Conservation (phyloP, 1,140 invertebrate genomes). For the Steinernema khuongi region DNA sequence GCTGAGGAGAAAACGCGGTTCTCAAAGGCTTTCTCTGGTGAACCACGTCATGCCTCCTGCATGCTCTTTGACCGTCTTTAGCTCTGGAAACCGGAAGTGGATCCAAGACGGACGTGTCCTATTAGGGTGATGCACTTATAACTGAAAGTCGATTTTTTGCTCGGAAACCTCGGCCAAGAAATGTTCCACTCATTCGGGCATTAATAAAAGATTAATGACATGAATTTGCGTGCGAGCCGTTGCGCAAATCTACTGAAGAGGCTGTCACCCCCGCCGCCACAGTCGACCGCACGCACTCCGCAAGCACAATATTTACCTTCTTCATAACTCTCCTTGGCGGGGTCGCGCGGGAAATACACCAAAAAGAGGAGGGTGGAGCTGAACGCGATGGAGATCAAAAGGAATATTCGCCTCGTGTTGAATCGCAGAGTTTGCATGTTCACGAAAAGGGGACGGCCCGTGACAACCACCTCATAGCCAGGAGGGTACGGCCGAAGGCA, state of each 20-base stretch:
- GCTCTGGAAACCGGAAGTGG: too few relatives aligned
- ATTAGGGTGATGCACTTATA: too few relatives aligned
- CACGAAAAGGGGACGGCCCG: background rate
- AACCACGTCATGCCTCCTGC: too few relatives aligned
- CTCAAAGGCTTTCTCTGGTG: too few relatives aligned
- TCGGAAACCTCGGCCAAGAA: background rate
- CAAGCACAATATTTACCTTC: conserved; percentile 20
- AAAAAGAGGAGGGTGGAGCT: conserved; percentile 34
- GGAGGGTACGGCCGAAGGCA: background rate
- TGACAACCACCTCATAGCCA: background rate
- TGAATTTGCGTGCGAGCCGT: background rate
- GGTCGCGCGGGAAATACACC: background rate
- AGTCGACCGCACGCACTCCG: background rate
- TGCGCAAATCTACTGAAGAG: background rate
- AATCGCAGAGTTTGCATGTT: conserved; percentile 23
- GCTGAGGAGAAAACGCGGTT: too few relatives aligned
- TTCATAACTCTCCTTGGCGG: conserved; percentile 5
- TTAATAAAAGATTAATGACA: conserved; percentile 11
- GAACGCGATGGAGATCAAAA: conserved; percentile 32
- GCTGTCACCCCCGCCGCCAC: background rate
- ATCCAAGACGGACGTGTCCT: too few relatives aligned
- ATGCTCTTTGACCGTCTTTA: too few relatives aligned
- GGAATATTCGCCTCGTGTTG: conserved; percentile 36
- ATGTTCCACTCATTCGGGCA: background rate
- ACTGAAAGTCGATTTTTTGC: background rate